These are phyloP conservation scores for Podiceps cristatus DNA, from an alignment of 2,113 vertebrate species.

Conservation along the genomic window DNA sequence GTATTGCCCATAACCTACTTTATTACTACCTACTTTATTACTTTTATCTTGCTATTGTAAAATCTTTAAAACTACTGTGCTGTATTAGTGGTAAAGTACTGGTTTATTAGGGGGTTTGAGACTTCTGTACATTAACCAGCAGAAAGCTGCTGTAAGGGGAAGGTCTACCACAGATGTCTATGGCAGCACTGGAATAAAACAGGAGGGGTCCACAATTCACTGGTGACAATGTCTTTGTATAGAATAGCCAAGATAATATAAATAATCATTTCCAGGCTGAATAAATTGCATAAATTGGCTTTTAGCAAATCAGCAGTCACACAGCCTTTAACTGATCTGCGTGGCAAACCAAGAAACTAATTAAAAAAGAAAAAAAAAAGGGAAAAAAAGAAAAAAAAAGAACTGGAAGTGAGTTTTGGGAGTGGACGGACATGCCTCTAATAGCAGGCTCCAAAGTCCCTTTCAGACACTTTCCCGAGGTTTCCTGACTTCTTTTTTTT, in stretches of 20 bases:
- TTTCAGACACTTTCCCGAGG: conserved; percentile 70
- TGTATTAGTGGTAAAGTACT: not conserved
- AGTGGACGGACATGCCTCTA: conserved; percentile 62
- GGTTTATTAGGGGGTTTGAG: not conserved
- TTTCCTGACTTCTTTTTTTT: conserved; percentile 70
- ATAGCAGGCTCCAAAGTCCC: conserved; percentile 61
- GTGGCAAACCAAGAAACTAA: conserved; percentile 21
- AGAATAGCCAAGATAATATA: not conserved
- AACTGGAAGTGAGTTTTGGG: conserved; percentile 65
- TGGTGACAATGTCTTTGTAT: not conserved
- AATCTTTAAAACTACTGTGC: not conserved
- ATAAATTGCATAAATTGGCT: not conserved
- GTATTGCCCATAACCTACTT: not conserved
- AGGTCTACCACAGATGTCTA: not conserved
- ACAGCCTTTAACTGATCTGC: not conserved
- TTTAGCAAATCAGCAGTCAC: conserved; percentile 18
- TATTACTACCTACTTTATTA: not conserved
- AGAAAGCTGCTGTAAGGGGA: not conserved
- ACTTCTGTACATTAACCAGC: not conserved
- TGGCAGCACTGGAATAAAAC: not conserved
- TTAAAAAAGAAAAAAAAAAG: conserved; percentile 12
- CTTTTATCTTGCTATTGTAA: not conserved
- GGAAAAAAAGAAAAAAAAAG: not conserved
- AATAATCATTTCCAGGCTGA: not conserved
- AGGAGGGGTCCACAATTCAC: not conserved